Base-by-base conservation (phyloP, 2,888 invertebrate genomes). In the Acleris cristana region DNA sequence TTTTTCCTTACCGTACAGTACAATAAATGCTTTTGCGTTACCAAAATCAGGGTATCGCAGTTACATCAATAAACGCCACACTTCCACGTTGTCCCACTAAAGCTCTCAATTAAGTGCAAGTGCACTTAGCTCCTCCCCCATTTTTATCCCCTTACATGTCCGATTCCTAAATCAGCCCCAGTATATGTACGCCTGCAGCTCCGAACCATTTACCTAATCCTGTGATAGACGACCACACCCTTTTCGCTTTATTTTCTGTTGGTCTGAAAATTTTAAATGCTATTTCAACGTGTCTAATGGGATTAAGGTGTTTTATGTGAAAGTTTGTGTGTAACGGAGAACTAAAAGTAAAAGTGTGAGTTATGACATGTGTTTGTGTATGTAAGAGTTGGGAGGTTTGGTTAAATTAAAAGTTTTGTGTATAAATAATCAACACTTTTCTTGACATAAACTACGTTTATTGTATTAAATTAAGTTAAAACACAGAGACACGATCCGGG, bases 131-230 rank as follows among this genome's bases (percentile, higher is more conserved):
- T 16, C 49, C 26, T 26, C 16, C 26, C 65, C 56, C 19, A 55
- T 55, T 66, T 66, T 66, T 65, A 55, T 61, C 66, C 61, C 61
- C 51, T 66, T 61, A 61, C 61, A 66, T 62, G 66, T 62, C 66
- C 61, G 52, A 66, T 56, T 66, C 64, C 52, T 66, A 66, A 66
- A 66, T 66, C 66, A 66, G 66, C 51, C 56, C 23, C 40, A 66
- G 66, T 60, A 58, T 63, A 62, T 69, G 64, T 65, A 52, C 69
- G 69, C 70, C 62, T 58, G 63, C 69, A 70, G 68, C 72, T 70
- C 68, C 78, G 65, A 73, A 65, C 76, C 76, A 78, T 76, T 76
- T 76, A 73, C 75, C 73, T 76, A 76, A 76, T 76, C 71, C 71
- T 52, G 61, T 78, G 74, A 76, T 72, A 69, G 71, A 76, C 75